Base-by-base conservation (phyloP, 2,888 invertebrate species). In the Melinaea marsaeus region DNA sequence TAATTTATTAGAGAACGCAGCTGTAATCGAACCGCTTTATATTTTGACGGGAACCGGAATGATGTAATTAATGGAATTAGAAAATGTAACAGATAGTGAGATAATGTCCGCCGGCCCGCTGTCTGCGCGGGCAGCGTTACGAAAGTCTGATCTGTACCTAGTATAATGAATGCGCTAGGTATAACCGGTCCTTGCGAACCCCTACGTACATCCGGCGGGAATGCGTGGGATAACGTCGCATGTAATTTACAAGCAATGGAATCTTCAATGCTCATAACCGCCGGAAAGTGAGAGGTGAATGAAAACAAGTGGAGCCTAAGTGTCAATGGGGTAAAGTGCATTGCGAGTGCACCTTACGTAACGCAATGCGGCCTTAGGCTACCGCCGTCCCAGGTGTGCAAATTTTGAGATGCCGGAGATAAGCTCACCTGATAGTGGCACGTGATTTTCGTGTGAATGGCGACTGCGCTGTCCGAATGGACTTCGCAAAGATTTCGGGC, bases 401-500 rank as follows among this genome's bases (percentile, higher is more conserved):
- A 79, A 81, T 77, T 61, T 59, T 33, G 57, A 66, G 65, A 68
- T 68, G 62, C 55, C 57, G 55, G 72, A 77, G 75, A 75, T 72
- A 58, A 68, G 76, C 88, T 92, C 88, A 95, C 95, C 95, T 77
- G 95, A 95, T 76, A 95, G 88, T 51, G 94, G 93, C 65, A 94
- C 93, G 77, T 94, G 94, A 78, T 92, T 93, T 69, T 93, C 92
- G 75, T 91, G 90, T 77, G 83, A 92, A 81, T 91, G 78, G 70
- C 90, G 82, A 55, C 79, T 79, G 61, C 93, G 88, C 66, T 92
- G 92, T 2, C 93, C 92, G 76, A 96, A 95, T n/a, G 96, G 95
- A 83, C 94, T 96, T 67, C 95, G 92, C 67, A 96, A 85, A 37
- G 94, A 94, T 83, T 95, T 96, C 9, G 96, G 95, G 75, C 95